phyloP scores from a whole-genome alignment of 2,888 invertebrate genomes.

The Stenotaenia linearis region DNA sequence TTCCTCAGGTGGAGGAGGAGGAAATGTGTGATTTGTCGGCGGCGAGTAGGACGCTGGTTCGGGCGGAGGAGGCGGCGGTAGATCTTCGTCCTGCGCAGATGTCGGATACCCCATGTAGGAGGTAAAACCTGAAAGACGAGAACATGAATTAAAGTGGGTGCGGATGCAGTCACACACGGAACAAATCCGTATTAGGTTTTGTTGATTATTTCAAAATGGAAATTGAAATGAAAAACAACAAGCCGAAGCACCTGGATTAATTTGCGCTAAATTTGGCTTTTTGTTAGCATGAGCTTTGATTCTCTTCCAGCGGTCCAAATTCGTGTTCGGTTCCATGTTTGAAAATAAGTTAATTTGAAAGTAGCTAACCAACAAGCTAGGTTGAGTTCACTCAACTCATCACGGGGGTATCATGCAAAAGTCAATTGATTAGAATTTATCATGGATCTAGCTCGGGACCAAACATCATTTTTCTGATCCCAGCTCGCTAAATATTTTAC shows the following conservation, averaged over 20 bases:
- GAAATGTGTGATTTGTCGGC: slow-evolving; percentile 43
- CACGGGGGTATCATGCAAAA: neutral
- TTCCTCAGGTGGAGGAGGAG: slow-evolving; percentile 58
- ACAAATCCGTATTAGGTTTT: slow-evolving; percentile 4
- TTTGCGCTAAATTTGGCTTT: neutral
- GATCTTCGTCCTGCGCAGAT: slow-evolving; percentile 37
- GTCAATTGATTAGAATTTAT: neutral
- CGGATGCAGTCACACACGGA: neutral
- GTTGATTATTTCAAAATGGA: neutral
- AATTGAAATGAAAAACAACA: neutral
- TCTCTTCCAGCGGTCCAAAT: slow-evolving; percentile 35
- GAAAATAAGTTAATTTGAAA: neutral
- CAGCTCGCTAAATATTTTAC: slow-evolving; percentile 18
- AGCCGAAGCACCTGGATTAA: neutral
- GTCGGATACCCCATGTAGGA: slow-evolving; percentile 36
- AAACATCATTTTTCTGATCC: too few relatives aligned
- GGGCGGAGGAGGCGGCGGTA: slow-evolving; percentile 50
- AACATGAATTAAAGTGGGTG: neutral
- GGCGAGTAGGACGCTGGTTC: slow-evolving; percentile 46
- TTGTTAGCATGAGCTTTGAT: slow-evolving; percentile 32
- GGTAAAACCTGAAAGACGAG: slow-evolving; percentile 34
- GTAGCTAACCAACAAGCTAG: neutral
- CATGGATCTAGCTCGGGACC: neutral
- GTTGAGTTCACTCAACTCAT: neutral
- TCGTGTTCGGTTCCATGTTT: slow-evolving; percentile 32